Conservation (phyloP, 2,113 vertebrate species). For the Marmota flaviventris region DNA sequence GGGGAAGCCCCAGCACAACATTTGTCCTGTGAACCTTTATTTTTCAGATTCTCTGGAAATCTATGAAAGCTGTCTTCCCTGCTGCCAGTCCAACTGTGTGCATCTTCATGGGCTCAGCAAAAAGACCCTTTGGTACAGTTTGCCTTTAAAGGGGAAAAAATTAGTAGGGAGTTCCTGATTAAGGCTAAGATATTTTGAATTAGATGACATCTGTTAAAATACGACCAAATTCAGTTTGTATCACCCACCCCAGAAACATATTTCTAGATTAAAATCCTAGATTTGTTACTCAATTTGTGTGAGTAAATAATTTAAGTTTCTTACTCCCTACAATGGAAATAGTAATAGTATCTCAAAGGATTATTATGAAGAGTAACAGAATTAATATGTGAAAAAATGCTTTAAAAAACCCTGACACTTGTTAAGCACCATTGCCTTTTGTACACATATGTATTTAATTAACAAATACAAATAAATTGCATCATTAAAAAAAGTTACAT, state of each 20-base stretch:
- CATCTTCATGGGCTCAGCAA: neutral
- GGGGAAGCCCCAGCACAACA: accelerated
- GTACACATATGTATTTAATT: neutral
- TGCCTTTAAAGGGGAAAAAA: neutral
- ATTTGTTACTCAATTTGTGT: neutral
- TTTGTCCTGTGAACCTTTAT: neutral
- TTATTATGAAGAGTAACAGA: neutral
- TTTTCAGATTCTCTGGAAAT: neutral
- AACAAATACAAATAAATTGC: neutral
- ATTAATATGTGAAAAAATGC: neutral
- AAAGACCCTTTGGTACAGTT: neutral
- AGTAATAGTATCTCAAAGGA: neutral
- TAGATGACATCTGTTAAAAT: neutral
- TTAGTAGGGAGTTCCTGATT: neutral
- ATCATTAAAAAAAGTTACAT: neutral
- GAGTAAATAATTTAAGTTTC: neutral
- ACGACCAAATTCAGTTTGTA: neutral
- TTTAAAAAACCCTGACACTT: neutral
- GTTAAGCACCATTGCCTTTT: neutral
- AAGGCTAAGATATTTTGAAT: neutral
- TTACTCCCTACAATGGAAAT: neutral
- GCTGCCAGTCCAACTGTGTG: neutral
- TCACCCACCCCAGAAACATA: neutral
- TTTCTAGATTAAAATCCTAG: neutral
- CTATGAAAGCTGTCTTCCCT: neutral